Evolutionary conservation across 2,113 vertebrate species (phyloP).

Genomic region (Capreolus pygargus): DNA sequence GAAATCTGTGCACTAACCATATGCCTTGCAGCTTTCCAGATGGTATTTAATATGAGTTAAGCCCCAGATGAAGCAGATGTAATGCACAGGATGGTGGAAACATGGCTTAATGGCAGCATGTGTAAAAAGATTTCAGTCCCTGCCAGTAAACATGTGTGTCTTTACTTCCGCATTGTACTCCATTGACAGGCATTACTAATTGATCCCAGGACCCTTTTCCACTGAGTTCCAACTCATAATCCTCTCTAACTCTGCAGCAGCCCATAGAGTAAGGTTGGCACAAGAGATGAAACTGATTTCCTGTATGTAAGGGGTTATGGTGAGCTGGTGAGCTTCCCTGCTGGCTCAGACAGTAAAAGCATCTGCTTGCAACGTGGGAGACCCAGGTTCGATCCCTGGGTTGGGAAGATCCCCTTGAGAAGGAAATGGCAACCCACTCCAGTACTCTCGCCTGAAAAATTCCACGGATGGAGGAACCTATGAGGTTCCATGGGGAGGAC

Average conservation of each 20-base stretch:
- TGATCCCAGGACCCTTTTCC: background rate
- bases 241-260: background rate
- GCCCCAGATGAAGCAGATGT: background rate
- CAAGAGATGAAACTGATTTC: background rate
- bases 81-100: background rate
- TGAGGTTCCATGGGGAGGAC: no score
- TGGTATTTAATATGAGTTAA: background rate
- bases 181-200: background rate
- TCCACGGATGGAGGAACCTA: background rate
- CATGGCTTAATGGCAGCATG: background rate
- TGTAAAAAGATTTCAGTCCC: background rate
- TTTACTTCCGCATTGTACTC: background rate
- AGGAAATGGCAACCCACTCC: background rate
- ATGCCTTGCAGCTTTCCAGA: background rate
- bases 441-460: background rate
- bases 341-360: background rate
- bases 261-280: background rate
- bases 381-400: background rate
- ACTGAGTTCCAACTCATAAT: background rate
- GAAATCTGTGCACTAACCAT: background rate
- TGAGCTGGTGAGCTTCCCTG: background rate
- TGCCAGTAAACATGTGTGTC: background rate
- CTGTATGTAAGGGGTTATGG: background rate
- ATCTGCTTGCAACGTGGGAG: background rate
- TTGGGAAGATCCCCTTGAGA: background rate